Percentiles rank a stretch among this genome's conserved stretches.
Evolutionary conservation across 2,797 vertebrate species (phyloP).

Genomic region (Cyprinella venusta): DNA sequence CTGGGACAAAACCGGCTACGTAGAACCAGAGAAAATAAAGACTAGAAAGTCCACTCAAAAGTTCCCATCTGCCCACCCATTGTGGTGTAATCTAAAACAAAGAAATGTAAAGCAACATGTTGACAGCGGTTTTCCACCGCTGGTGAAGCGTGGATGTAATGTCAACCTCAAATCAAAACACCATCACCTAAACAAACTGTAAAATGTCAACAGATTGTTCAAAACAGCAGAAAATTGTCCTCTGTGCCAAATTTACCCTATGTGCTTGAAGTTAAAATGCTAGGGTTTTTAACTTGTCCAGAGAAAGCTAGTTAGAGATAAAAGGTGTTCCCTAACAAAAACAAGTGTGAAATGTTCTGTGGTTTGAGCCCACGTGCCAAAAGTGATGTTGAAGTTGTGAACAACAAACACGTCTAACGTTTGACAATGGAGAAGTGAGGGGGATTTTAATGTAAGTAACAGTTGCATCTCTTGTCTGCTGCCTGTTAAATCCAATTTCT

Average conservation of each 20-base stretch:
- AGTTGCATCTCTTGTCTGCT: neutral
- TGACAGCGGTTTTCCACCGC: conserved; percentile 43
- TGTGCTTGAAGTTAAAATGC: neutral
- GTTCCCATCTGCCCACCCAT: conserved; percentile 50
- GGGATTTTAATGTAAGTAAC: neutral
- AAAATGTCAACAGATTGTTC: neutral
- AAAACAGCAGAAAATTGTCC: neutral
- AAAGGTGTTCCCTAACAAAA: neutral
- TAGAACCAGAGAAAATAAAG: conserved; percentile 16
- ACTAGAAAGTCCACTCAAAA: conserved; percentile 38
- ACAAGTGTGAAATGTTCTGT: conserved; percentile 9
- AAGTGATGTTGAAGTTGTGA: conserved; percentile 6
- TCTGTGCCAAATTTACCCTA: neutral
- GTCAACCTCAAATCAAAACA: conserved; percentile 44
- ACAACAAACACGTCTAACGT: neutral
- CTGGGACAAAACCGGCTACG: neutral
- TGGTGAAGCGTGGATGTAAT: neutral
- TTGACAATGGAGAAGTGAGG: conserved; percentile 10
- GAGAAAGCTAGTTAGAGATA: neutral
- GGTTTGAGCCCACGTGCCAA: conserved; percentile 26
- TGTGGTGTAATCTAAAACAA: conserved; percentile 16
- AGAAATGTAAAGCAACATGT: conserved; percentile 1
- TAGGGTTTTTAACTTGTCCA: neutral
- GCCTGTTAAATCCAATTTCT: no score
- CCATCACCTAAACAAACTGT: neutral